Conservation (phyloP, 2,888 invertebrate species). For the Eupithecia centaureata region DNA sequence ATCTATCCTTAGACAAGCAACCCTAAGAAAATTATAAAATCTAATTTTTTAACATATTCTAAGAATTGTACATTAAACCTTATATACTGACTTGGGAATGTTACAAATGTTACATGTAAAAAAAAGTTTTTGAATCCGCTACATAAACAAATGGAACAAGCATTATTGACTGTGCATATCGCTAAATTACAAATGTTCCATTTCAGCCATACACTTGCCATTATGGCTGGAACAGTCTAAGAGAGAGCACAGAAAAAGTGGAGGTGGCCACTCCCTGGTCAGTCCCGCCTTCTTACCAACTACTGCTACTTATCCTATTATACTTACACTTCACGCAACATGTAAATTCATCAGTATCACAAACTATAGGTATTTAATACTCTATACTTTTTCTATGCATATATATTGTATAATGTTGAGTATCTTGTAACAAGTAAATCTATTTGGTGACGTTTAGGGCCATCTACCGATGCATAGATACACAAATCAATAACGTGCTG, state of each 20-base stretch:
- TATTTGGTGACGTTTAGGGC: too few species aligned
- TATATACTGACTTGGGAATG: constrained; percentile 23
- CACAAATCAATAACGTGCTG: too few species aligned
- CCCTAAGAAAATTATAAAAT: not conserved
- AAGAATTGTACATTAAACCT: not conserved
- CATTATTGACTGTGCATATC: not conserved
- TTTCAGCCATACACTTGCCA: not conserved
- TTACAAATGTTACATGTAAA: constrained; percentile 4
- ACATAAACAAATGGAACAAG: not conserved
- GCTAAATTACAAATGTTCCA: not conserved
- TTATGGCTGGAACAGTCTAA: not conserved
- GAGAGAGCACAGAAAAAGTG: not conserved
- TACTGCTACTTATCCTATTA: constrained; percentile 30
- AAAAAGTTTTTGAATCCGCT: not conserved
- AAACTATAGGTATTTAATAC: constrained; percentile 79
- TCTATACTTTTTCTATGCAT: constrained; percentile 72
- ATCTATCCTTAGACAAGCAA: not conserved
- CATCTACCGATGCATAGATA: too few species aligned
- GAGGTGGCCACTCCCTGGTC: not conserved
- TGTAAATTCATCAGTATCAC: constrained; percentile 82
- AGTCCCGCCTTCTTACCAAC: not conserved
- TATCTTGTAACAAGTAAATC: too few species aligned
- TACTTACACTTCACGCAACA: constrained; percentile 60
- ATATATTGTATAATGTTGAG: constrained; percentile 74
- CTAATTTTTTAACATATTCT: not conserved